A percentile compares a stretch with the other conserved stretches of the same genome.
These are phyloP conservation scores for Psococerastis gibbosa DNA, from an alignment of 2,888 invertebrate genomes.

Conservation along the genomic window DNA sequence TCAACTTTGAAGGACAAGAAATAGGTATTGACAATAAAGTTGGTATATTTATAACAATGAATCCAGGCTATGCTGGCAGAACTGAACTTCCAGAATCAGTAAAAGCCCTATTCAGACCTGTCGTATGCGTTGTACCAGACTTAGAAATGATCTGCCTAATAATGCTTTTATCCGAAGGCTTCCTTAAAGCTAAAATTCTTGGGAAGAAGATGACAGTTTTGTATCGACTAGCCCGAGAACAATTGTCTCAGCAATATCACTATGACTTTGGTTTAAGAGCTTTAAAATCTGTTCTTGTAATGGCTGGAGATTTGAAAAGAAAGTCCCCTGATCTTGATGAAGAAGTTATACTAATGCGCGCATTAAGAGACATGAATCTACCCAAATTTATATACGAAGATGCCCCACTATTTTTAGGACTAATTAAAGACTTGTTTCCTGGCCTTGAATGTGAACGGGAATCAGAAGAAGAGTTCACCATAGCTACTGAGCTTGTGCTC, in stretches of 20 bases:
- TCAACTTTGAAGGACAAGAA: slow-evolving; percentile 73
- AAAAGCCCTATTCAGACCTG: slow-evolving; percentile 78
- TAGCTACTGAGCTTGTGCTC: slow-evolving; percentile 51
- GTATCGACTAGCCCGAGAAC: slow-evolving; percentile 69
- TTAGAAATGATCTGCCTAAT: slow-evolving; percentile 82
- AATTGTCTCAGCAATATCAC: slow-evolving; percentile 80
- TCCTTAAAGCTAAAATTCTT: slow-evolving; percentile 66
- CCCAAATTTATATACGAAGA: slow-evolving; percentile 88
- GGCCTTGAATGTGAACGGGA: slow-evolving; percentile 77
- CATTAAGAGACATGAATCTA: slow-evolving; percentile 72
- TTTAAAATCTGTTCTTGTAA: slow-evolving; percentile 74
- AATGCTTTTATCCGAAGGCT: slow-evolving; percentile 82
- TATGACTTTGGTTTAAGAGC: slow-evolving; percentile 88
- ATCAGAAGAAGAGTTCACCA: slow-evolving; percentile 70
- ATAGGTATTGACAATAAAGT: slow-evolving; percentile 67
- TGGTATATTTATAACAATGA: slow-evolving; percentile 90
- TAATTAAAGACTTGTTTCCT: slow-evolving; percentile 78
- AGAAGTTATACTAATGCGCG: slow-evolving; percentile 76
- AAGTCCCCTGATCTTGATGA: slow-evolving; percentile 62
- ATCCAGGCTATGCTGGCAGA: slow-evolving; percentile 81
- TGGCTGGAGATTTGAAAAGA: slow-evolving; percentile 76
- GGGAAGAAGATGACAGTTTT: slow-evolving; percentile 90
- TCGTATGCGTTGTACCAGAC: slow-evolving; percentile 82
- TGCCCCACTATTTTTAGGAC: slow-evolving; percentile 69
- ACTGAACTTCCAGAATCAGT: slow-evolving; percentile 85